phyloP scores from a whole-genome alignment of 2,888 invertebrate species.

The Acleris literana region DNA sequence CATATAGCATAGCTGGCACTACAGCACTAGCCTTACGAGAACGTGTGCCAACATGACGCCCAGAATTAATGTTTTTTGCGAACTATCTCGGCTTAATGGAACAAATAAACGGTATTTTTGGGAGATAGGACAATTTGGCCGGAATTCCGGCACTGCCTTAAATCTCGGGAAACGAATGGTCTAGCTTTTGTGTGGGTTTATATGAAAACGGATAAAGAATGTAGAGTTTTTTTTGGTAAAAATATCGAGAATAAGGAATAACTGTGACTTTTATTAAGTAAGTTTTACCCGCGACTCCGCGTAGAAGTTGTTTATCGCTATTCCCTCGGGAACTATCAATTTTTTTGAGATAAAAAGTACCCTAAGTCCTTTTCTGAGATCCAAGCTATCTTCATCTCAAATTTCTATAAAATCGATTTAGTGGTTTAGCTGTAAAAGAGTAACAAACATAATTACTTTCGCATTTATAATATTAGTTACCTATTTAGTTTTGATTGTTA shows the following conservation, averaged over 20 bases:
- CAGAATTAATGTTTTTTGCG: conserved; percentile 77
- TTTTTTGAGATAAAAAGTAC: too few relatives aligned
- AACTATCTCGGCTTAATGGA: conserved; percentile 71
- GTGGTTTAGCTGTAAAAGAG: too few relatives aligned
- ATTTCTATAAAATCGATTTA: too few relatives aligned
- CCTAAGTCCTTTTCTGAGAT: too few relatives aligned
- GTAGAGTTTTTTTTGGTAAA: not conserved
- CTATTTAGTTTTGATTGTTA: too few relatives aligned
- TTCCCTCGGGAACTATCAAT: too few relatives aligned
- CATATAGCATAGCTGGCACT: not conserved
- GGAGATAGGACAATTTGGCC: conserved; percentile 53
- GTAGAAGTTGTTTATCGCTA: too few relatives aligned
- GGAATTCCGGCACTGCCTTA: conserved; percentile 30
- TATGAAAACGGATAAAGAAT: not conserved
- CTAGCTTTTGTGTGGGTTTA: conserved; percentile 1
- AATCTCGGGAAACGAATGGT: conserved; percentile 25
- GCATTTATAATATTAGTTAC: too few relatives aligned
- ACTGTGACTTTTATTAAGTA: too few relatives aligned
- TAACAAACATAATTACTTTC: too few relatives aligned
- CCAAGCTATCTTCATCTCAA: too few relatives aligned
- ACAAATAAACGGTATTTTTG: conserved; percentile 57
- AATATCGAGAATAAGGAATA: conserved; percentile 16
- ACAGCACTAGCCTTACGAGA: not conserved
- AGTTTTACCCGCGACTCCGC: too few relatives aligned
- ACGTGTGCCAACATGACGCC: conserved; percentile 52